Base-by-base conservation (phyloP, 2,113 vertebrate species). In the Silurus asotus region DNA sequence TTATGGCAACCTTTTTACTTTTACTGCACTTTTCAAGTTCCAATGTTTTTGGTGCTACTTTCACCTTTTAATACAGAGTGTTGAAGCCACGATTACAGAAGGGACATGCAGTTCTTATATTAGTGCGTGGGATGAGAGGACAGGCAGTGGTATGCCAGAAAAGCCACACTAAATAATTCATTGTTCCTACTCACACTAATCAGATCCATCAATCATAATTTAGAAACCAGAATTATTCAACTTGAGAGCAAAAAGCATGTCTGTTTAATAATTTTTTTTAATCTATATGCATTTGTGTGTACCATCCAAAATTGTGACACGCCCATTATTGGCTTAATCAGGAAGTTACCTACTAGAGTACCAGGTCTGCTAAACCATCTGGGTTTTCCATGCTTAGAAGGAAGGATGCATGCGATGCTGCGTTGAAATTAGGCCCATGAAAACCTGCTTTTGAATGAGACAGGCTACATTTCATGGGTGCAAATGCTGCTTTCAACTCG, bases 391-490 rank as follows among this genome's bases (percentile, higher is more conserved):
- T 79, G 23, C 55, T 77, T 14, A 28, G 55, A 17, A 37, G 25
- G 25, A 17, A 37, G 25, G 2, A 20, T 37, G 56, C 77, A 79
- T 15, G 10, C 17, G 9, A 80, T 45, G 4, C 10, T 59, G 77
- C 25, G 59, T 80, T 80, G 0, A 80, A 80, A 80, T 45, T 80
- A 80, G 77, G 77, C 55, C 77, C 61, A 6, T 11, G 28, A 80
- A 79, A 80, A 28, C 28, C 19, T 6, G 17, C 77, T 61, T 80
- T 80, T 80, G 56, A 80, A 80, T 20, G 15, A 23, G 77, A 45
- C 55, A 0, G 48, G 6, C 45, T 10, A 8, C 2, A 72, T 72
- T 49, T 72, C 69, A 51, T n/a, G 19, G 53, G 49, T 7, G 17
- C 45, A 20, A 37, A 37, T 37, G 13, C 65, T 20, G 8, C 45